These are phyloP conservation scores for Himalopsyche phryganea DNA, from an alignment of 1,140 invertebrate genomes.

Conservation along the genomic window DNA sequence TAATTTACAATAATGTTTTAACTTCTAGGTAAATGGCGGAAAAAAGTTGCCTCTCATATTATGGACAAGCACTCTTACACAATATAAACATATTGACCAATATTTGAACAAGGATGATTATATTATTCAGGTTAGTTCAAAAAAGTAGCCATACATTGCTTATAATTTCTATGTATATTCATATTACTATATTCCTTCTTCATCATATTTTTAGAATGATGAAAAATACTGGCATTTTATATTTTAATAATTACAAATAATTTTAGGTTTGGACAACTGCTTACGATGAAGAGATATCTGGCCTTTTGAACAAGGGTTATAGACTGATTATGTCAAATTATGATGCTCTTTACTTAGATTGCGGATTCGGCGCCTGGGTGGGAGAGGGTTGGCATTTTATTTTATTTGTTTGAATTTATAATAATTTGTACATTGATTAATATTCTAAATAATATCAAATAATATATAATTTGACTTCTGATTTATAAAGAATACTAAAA, in stretches of 20 bases:
- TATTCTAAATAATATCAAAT: no score
- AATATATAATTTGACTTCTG: no score
- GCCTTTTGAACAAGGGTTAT: constrained; percentile 67
- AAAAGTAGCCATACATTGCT: no score
- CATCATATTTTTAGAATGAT: no score
- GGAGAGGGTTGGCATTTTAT: constrained; percentile 45
- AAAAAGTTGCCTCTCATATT: constrained; percentile 64
- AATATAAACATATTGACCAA: constrained; percentile 60
- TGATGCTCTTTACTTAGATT: constrained; percentile 80
- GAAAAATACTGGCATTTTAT: no score
- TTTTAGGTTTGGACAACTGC: constrained; percentile 71
- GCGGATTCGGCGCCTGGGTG: constrained; percentile 69
- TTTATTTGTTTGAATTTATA: no score
- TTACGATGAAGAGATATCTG: constrained; percentile 58
- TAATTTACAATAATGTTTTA: no score
- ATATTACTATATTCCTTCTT: no score
- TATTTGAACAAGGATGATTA: constrained; percentile 70
- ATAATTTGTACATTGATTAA: no score
- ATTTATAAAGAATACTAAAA: no score
- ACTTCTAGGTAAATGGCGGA: constrained; percentile 49
- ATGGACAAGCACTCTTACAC: constrained; percentile 81
- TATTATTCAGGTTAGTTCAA: constrained; percentile 64
- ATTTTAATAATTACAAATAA: no score
- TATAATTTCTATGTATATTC: no score
- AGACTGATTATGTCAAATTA: constrained; percentile 79